Evolutionary conservation across 2,113 vertebrate genomes (phyloP).

Genomic region (Athene cunicularia): DNA sequence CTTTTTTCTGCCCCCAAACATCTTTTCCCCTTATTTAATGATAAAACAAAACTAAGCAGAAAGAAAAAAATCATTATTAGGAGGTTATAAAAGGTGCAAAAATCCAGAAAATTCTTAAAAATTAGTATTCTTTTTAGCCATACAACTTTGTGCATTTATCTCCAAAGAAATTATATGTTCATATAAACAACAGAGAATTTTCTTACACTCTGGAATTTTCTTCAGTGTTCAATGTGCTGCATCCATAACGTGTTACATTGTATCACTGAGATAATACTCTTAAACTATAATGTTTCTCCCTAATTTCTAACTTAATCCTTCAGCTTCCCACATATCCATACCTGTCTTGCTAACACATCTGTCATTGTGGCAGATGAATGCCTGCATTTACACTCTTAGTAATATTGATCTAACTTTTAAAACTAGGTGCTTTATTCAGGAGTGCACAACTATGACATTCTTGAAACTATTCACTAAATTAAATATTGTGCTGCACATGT

Average conservation of each 20-base stretch:
- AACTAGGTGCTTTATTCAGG: not conserved
- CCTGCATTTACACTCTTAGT: not conserved
- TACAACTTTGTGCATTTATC: not conserved
- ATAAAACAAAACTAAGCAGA: not conserved
- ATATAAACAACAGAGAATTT: not conserved
- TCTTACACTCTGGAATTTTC: not conserved
- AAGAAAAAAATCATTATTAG: not conserved
- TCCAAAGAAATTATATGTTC: not conserved
- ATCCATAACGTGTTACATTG: not conserved
- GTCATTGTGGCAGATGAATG: not conserved
- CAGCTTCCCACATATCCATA: not conserved
- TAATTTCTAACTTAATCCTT: not conserved
- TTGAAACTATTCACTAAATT: not conserved
- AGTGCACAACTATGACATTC: not conserved
- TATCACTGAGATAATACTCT: not conserved
- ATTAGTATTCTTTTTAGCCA: not conserved
- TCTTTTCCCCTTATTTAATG: not conserved
- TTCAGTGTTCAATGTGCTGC: not conserved
- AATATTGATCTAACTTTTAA: not conserved
- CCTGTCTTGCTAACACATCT: not conserved
- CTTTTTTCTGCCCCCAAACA: not conserved
- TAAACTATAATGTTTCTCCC: not conserved
- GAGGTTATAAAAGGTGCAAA: not conserved
- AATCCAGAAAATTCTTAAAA: not conserved
- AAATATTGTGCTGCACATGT: not conserved